Base-by-base conservation (phyloP, 2,888 invertebrate genomes). In the Meta bourneti region DNA sequence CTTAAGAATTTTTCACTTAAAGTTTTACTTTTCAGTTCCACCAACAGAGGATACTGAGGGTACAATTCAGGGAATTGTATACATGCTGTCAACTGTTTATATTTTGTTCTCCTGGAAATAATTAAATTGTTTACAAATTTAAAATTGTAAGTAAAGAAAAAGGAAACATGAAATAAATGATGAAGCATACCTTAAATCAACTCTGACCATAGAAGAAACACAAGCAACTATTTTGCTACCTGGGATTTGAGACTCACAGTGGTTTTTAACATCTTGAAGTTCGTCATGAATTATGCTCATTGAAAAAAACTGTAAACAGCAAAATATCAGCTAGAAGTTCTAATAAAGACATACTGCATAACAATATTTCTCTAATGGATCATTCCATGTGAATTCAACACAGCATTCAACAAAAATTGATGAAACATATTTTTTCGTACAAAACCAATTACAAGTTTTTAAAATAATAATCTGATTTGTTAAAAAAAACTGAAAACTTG, bases 21-120 rank as follows among this genome's bases (percentile, higher is more conserved):
- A 1, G 96, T 96, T 95, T 96, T 97, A 94, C 97, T 97, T 94
- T 97, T 97, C 8, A 97, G 94, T 94, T 97, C 97, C 16, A 97
- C 95, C 51, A 97, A 95, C 34, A 97, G 94, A 0, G 96, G 95
- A 1, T 95, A 94, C 11, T 95, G 94, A 1, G 97, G 97, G 95
- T 97, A 97, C 77, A 96, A 95, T 71, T 95, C 94, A 0, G 97
- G 96, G 94, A 97, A 97, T 94, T 97, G 96, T 84, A 97, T 95
- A 93, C 97, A 97, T 84, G 96, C 96, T 48, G 96, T 95, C 89
- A 97, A 94, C 93, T 96, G 95, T 94, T 97, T 97, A 94, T 96
- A 96, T 77, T 95, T 95, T 52, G 96, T 96, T 94, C 95, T 95
- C 94, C 96, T 96, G 94, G 0, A 89, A 94, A 93, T 89, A 87